Percentiles rank a stretch among this genome's conserved stretches.
Evolutionary conservation across 2,797 vertebrate genomes (phyloP).

Genomic region (Darevskia mixta): DNA sequence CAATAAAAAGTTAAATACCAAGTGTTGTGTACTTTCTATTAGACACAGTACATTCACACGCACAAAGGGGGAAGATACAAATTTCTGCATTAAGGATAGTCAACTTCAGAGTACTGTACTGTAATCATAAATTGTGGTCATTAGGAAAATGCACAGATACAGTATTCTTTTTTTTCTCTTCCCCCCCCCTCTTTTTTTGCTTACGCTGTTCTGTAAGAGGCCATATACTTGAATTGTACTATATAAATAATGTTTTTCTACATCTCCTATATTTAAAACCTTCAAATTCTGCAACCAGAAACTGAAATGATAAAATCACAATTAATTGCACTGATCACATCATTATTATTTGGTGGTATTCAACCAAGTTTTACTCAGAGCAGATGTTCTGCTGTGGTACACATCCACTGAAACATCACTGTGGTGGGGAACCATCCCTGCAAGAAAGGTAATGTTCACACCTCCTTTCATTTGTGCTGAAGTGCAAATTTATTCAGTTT

Average conservation of each 20-base stretch:
- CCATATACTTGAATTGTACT: background rate
- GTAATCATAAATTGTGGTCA: background rate
- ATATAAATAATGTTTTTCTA: background rate
- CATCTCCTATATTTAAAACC: background rate
- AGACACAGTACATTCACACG: background rate
- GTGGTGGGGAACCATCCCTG: no score
- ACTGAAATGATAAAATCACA: slow-evolving; percentile 1
- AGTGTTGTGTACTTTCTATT: slow-evolving; percentile 22
- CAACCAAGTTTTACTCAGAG: background rate
- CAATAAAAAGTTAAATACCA: slow-evolving; percentile 31
- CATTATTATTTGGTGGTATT: background rate
- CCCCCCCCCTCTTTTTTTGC: background rate
- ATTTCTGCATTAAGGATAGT: background rate
- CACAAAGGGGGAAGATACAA: background rate
- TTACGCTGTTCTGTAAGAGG: background rate
- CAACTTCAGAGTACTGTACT: background rate
- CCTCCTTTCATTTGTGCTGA: no score
- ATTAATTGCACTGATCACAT: background rate
- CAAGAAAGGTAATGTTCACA: no score
- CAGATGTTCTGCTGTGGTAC: no score
- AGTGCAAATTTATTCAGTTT: no score
- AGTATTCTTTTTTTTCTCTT: background rate
- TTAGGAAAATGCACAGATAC: background rate
- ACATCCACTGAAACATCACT: no score
- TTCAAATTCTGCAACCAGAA: background rate